Evolutionary conservation across 1,140 invertebrate species (phyloP).

Genomic region (Intoshia linei): DNA sequence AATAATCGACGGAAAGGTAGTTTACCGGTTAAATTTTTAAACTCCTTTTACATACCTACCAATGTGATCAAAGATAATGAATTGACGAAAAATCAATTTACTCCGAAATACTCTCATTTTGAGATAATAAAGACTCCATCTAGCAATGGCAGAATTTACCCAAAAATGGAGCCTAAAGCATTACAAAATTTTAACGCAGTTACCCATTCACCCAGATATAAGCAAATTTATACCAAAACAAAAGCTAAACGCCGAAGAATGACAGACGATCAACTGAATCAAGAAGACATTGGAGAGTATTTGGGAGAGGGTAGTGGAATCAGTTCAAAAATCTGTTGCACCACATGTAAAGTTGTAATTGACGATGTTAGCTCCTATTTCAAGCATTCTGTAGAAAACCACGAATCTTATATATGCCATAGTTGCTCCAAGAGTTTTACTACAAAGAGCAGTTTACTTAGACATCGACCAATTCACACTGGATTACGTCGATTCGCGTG

Average conservation of each 20-base stretch:
- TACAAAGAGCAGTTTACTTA: conserved; percentile 6
- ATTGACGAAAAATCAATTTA: no score
- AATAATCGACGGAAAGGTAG: no score
- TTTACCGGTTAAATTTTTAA: no score
- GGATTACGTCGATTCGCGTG: conserved; percentile 7
- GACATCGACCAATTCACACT: conserved; percentile 7
- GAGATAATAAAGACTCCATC: no score
- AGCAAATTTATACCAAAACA: no score
- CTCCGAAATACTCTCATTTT: no score
- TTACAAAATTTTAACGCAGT: no score
- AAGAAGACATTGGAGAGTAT: conserved; percentile 7
- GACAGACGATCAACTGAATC: conserved; percentile 5
- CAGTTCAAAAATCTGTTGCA: background rate
- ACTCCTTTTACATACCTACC: no score
- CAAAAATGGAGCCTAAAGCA: no score
- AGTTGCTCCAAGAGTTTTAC: conserved; percentile 7
- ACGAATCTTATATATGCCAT: conserved; percentile 7
- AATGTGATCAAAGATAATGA: no score
- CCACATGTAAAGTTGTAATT: conserved; percentile 2
- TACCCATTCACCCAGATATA: no score
- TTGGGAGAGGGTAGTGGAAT: conserved; percentile 1
- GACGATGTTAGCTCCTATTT: conserved; percentile 4
- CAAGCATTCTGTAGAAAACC: conserved; percentile 5
- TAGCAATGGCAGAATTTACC: no score
- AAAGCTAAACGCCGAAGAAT: conserved; percentile 5